These are phyloP conservation scores for Heteropelma amictum DNA, from an alignment of 2,888 invertebrate species.

Conservation along the genomic window DNA sequence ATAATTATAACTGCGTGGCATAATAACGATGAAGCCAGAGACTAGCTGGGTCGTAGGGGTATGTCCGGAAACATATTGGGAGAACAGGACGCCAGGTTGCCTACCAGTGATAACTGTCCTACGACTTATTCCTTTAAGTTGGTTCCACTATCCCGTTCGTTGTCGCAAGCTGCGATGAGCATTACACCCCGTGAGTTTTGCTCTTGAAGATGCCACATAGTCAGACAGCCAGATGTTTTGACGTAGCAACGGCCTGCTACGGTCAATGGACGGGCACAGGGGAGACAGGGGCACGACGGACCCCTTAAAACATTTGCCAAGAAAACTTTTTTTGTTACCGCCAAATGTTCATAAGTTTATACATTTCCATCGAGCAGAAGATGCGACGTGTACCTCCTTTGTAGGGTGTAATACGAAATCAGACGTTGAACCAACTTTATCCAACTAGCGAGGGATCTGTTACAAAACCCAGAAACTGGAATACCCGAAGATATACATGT, in stretches of 20 bases:
- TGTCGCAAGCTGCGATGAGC: neutral
- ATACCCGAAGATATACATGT: no score
- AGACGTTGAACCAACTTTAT: neutral
- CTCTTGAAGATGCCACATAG: no score
- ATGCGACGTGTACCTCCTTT: no score
- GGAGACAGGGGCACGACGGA: no score
- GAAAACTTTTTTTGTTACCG: no score
- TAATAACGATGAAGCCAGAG: conserved; percentile 1
- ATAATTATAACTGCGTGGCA: neutral
- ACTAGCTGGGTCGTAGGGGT: conserved; percentile 24
- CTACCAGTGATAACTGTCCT: neutral
- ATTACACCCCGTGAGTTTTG: neutral
- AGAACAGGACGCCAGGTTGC: conserved; percentile 31
- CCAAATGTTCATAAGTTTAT: no score
- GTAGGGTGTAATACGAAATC: neutral
- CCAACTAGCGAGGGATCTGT: no score
- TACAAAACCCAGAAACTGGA: neutral
- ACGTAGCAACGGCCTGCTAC: no score
- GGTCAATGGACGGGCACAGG: no score
- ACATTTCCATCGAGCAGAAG: no score
- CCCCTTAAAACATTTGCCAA: no score
- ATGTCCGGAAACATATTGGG: conserved; percentile 20
- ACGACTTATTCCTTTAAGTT: neutral
- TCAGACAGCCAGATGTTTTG: no score
- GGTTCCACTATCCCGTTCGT: neutral